phyloP scores from a whole-genome alignment of 1,140 invertebrate genomes.

The Trichonephila clavata region DNA sequence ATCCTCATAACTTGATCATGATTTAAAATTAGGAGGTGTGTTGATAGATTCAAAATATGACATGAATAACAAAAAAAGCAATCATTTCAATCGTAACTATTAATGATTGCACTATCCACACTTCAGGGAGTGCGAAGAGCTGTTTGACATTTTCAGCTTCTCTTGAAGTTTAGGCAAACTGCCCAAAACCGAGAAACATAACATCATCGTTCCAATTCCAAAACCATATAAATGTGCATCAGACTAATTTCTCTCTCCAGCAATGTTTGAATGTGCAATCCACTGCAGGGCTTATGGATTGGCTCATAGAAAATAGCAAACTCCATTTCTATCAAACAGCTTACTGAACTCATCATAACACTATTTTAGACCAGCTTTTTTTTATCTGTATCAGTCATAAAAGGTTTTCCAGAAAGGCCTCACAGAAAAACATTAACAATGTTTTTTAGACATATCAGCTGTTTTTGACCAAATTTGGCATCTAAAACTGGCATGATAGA shows the following conservation, averaged over 20 bases:
- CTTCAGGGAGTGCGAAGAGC: neutral
- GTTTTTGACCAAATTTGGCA: slow-evolving; percentile 8
- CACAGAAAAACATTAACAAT: slow-evolving; percentile 2
- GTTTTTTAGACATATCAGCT: slow-evolving; percentile 10
- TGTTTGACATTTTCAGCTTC: neutral
- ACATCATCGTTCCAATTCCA: slow-evolving; percentile 3
- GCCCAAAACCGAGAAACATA: neutral
- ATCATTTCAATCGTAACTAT: too few relatives aligned
- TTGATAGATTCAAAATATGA: too few relatives aligned
- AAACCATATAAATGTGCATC: slow-evolving; percentile 23
- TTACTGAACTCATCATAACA: slow-evolving; percentile 22
- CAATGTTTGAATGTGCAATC: neutral
- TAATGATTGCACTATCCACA: too few relatives aligned
- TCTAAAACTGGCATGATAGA: neutral
- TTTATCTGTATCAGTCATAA: neutral
- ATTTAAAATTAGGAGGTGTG: too few relatives aligned
- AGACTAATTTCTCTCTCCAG: slow-evolving; percentile 16
- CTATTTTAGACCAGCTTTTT: neutral
- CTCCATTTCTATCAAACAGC: slow-evolving; percentile 44
- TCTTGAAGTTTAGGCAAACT: slow-evolving; percentile 9
- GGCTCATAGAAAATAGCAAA: slow-evolving; percentile 21
- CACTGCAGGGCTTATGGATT: neutral
- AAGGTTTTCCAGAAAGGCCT: slow-evolving; percentile 18
- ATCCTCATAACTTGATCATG: too few relatives aligned
- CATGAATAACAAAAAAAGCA: too few relatives aligned